phyloP scores from a whole-genome alignment of 2,888 invertebrate species.

The Acronicta alni region DNA sequence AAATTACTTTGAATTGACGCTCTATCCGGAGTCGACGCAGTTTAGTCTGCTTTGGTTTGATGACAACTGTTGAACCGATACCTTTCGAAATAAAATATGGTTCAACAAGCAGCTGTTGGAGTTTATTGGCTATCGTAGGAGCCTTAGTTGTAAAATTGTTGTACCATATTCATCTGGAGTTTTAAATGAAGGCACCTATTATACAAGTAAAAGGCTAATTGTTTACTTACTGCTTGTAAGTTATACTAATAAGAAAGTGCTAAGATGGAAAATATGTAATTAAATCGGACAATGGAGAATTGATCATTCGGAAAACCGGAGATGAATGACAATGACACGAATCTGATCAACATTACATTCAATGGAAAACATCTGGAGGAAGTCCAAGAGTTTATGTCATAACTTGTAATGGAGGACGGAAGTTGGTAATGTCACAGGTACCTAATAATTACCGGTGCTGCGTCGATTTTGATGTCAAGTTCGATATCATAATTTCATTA shows the following conservation, averaged over 20 bases:
- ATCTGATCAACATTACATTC: constrained; percentile 25
- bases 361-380: constrained; percentile 38
- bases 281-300: constrained; percentile 1
- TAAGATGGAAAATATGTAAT: background rate
- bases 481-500: constrained; percentile 10
- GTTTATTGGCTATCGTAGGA: constrained; percentile 23
- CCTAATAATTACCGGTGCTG: constrained; percentile 23
- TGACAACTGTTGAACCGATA: constrained; percentile 24
- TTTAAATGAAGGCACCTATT: too few species aligned
- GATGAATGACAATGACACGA: constrained; percentile 39
- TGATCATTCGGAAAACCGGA: constrained; percentile 9
- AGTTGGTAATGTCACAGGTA: constrained; percentile 27
- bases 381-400: constrained; percentile 31
- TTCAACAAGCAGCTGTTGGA: background rate
- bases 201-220: too few species aligned
- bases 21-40: constrained; percentile 65
- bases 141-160: constrained; percentile 12
- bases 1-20: constrained; percentile 75
- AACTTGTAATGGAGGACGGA: constrained; percentile 22
- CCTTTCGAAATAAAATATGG: constrained; percentile 16
- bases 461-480: constrained; percentile 25
- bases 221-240: too few species aligned
- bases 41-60: constrained; percentile 50
- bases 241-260: too few species aligned
- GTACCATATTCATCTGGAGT: too few species aligned